Percentiles rank a stretch among this genome's conserved stretches.
Evolutionary conservation across 37 sponge, comb jelly and placozoan genomes (phyloP).

Genomic region (Mnemiopsis leidyi): DNA sequence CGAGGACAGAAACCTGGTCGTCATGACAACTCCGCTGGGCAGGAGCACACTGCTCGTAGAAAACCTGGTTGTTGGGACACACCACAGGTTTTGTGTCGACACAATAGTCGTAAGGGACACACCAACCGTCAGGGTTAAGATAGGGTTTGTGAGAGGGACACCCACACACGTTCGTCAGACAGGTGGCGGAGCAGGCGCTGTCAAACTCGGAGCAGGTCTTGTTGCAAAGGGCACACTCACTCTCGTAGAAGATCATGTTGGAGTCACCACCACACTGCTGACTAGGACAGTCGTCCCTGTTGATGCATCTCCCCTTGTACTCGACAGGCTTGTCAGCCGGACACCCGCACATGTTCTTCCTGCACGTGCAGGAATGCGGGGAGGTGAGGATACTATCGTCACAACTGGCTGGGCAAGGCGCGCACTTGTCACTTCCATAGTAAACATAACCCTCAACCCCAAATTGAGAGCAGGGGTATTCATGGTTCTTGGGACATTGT

Average conservation of each 20-base stretch:
- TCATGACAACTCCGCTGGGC: neutral
- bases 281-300: constrained; percentile 17
- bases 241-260: neutral
- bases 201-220: neutral
- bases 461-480: neutral
- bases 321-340: neutral
- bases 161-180: constrained; percentile 22
- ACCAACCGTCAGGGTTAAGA: constrained; percentile 36
- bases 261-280: neutral
- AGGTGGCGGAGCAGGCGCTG: neutral
- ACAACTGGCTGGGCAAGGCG: neutral
- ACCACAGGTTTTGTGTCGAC: neutral
- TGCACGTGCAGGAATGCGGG: neutral
- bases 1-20: neutral
- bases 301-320: neutral
- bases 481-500: neutral
- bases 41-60: constrained; percentile 12
- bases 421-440: neutral
- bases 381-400: neutral
- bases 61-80: constrained; percentile 21
- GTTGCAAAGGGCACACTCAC: neutral
- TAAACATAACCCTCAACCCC: constrained; percentile 23
- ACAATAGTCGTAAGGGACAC: neutral
- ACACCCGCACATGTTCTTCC: neutral
- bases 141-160: constrained; percentile 23